Evolutionary conservation across 2,888 invertebrate genomes (phyloP).

Genomic region (Lasioglossum leucozonium): DNA sequence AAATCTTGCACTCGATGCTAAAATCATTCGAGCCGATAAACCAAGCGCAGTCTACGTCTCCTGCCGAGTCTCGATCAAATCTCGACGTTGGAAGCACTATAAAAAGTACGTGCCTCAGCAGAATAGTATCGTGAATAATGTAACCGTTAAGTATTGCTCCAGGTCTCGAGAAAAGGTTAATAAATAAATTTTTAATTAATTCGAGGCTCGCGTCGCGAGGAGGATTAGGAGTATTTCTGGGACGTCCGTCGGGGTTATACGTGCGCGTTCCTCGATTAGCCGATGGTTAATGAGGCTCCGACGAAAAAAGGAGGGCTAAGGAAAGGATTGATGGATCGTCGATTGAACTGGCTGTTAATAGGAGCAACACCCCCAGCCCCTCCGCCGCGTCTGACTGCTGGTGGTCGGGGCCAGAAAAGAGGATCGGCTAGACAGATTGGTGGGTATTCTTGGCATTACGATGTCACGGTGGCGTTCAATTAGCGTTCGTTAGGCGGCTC

Average conservation of each 20-base stretch:
- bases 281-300: background rate
- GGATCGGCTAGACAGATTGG: constrained; percentile 64
- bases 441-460: constrained; percentile 70
- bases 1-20: background rate
- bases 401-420: constrained; percentile 17
- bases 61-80: too few species aligned
- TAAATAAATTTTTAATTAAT: constrained; percentile 1
- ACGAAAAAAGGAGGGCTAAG: background rate
- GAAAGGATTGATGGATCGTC: constrained; percentile 13
- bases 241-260: background rate
- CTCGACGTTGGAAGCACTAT: background rate
- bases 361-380: constrained; percentile 13
- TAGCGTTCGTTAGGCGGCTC: constrained; percentile 76
- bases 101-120: background rate
- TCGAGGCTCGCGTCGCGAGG: background rate
- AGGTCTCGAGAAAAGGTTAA: background rate
- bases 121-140: background rate
- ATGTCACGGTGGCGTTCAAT: constrained; percentile 73
- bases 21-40: background rate
- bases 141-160: background rate
- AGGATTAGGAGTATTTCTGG: background rate
- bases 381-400: constrained; percentile 6
- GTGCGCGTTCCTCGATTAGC: background rate
- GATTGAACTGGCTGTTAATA: constrained; percentile 15
- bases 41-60: too few species aligned